A percentile compares a stretch with the other conserved stretches of the same genome.
Conservation (phyloP, 2,888 invertebrate genomes). For the Meteorus colon region DNA sequence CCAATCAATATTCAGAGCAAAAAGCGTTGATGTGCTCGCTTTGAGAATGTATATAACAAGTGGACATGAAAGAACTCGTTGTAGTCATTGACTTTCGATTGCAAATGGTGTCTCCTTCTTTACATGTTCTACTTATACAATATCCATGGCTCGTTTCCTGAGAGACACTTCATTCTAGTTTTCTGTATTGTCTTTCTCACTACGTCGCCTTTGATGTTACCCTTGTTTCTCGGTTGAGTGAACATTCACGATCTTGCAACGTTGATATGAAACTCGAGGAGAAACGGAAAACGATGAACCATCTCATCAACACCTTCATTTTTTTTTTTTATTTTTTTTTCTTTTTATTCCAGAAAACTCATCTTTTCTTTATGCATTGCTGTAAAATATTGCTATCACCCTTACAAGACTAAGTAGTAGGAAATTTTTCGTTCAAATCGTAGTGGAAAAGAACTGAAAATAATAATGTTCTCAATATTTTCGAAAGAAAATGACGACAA, state of each 20-base stretch:
- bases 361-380: neutral
- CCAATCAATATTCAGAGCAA: neutral
- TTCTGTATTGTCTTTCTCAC: slow-evolving; percentile 4
- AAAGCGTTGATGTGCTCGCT: neutral
- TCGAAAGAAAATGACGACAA: neutral
- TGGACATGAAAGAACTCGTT: slow-evolving; percentile 22
- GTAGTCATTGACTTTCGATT: slow-evolving; percentile 8
- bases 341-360: neutral
- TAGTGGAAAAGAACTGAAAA: neutral
- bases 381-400: neutral
- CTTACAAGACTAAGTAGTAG: neutral
- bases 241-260: slow-evolving; percentile 1
- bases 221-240: slow-evolving; percentile 5
- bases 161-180: slow-evolving; percentile 20
- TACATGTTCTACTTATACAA: neutral
- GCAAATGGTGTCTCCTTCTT: neutral
- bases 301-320: neutral
- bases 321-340: neutral
- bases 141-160: neutral
- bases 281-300: neutral
- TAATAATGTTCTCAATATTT: neutral
- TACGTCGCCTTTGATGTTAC: neutral
- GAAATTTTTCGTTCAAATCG: neutral
- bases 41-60: neutral
- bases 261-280: neutral